Conservation (phyloP, 2,113 vertebrate genomes). For the Steatornis caripensis region DNA sequence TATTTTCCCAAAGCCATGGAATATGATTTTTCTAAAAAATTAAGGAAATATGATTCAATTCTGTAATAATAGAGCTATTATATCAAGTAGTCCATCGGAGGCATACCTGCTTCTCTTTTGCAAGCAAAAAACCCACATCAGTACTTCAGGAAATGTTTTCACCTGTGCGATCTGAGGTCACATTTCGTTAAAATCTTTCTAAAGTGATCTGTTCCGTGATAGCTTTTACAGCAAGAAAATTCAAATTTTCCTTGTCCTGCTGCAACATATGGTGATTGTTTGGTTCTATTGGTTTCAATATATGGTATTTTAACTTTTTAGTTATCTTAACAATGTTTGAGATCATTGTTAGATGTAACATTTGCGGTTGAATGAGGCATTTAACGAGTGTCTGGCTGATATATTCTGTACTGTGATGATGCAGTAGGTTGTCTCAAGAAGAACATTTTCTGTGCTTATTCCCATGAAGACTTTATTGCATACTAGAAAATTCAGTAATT, state of each 20-base stretch:
- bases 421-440: slow-evolving; percentile 18
- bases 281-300: neutral
- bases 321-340: slow-evolving; percentile 20
- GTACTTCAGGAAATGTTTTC: neutral
- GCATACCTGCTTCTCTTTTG: neutral
- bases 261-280: neutral
- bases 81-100: neutral
- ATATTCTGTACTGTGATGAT: slow-evolving; percentile 2
- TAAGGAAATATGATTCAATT: neutral
- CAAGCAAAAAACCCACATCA: rapidly evolving
- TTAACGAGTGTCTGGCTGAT: slow-evolving; percentile 3
- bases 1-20: neutral
- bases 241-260: neutral
- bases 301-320: neutral
- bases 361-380: slow-evolving; percentile 46
- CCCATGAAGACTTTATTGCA: neutral
- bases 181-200: neutral
- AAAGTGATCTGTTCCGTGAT: neutral
- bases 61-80: neutral
- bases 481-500: slow-evolving; percentile 29
- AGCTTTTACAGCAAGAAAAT: neutral
- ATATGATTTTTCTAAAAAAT: neutral
- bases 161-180: neutral
- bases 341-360: slow-evolving; percentile 2
- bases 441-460: slow-evolving; percentile 17